phyloP scores from a whole-genome alignment of 2,113 vertebrate species.

The Apodemus sylvaticus region DNA sequence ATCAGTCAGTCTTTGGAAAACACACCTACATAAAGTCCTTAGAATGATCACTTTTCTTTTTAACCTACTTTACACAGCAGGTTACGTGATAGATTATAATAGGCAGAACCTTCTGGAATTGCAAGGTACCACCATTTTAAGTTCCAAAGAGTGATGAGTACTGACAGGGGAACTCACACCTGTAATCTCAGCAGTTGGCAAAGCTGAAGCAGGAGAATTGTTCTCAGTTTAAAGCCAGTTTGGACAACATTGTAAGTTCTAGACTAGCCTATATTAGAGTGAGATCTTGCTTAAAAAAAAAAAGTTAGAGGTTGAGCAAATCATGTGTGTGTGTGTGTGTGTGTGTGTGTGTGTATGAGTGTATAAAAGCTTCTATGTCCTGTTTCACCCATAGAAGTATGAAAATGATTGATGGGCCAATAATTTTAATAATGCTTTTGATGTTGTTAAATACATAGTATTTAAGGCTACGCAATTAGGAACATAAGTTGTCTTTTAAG shows the following conservation, averaged over 20 bases:
- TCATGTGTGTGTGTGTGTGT: background rate
- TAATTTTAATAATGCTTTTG: conserved; percentile 19
- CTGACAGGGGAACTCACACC: background rate
- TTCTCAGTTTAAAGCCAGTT: background rate
- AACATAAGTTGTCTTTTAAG: conserved; percentile 48
- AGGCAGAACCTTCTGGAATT: conserved; percentile 48
- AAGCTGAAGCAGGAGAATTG: background rate
- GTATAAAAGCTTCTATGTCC: background rate
- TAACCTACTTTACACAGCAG: background rate
- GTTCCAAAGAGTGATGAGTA: background rate
- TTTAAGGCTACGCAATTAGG: conserved; percentile 20
- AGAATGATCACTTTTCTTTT: background rate
- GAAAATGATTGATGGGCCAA: conserved; percentile 1
- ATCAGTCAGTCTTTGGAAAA: background rate
- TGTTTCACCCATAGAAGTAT: background rate
- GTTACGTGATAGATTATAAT: background rate
- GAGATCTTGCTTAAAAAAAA: background rate
- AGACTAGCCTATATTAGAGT: background rate
- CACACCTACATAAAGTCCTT: background rate
- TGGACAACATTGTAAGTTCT: background rate
- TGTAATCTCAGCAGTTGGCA: background rate
- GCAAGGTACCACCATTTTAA: background rate
- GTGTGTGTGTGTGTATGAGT: background rate
- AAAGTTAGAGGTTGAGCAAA: background rate
- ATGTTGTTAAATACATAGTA: background rate